Evolutionary conservation across 1,140 invertebrate genomes (phyloP), one percentile per base, ranked within the genome.

Genomic region (Aphaenogaster floridana): DNA sequence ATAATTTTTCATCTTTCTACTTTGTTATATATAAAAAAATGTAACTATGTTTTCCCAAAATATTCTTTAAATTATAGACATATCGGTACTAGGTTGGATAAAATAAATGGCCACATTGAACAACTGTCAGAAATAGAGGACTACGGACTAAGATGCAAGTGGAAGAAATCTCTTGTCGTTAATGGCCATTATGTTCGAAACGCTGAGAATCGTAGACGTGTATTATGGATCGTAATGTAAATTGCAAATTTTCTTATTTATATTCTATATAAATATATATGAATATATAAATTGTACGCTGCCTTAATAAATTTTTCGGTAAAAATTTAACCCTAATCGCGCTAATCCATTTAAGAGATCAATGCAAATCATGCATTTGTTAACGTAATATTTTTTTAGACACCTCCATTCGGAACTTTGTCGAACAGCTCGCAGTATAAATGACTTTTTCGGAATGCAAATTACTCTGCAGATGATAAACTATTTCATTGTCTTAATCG

Each of bases 321-420:
- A 21, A 21, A 21, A 21, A 21, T 21, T 21, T 21, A 21, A 21
- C 21, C 21, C 21, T 21, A 21, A 21, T 21, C 21, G 21, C 21
- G 21, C 21, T 21, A 21, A 21, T 21, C 21, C 21, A 21, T 21
- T 21, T 21, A 21, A 21, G 21, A 21, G 21, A 21, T 21, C 21
- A 21, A 21, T 21, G 21, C 21, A 21, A 21, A 0, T 21, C 21
- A 21, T 21, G 21, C 21, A 21, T 21, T 45, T 21, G 36, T 48
- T 79, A 36, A n/a, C 4, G 2, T 45, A 77, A 59, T 68, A 45
- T 13, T 21, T 66, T 78, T 77, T 28, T 50, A 84, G 81, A 72
- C 71, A 85, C 7, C 34, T 85, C 7, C 57, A 85, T 64, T 77
- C 6, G 11, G 34, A 85, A 50, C 42, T 85, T 42, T 78, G 71